Evolutionary conservation across 2,888 invertebrate species (phyloP), one percentile per base, ranked within the genome.

Genomic region (Lasioglossum figueresi): DNA sequence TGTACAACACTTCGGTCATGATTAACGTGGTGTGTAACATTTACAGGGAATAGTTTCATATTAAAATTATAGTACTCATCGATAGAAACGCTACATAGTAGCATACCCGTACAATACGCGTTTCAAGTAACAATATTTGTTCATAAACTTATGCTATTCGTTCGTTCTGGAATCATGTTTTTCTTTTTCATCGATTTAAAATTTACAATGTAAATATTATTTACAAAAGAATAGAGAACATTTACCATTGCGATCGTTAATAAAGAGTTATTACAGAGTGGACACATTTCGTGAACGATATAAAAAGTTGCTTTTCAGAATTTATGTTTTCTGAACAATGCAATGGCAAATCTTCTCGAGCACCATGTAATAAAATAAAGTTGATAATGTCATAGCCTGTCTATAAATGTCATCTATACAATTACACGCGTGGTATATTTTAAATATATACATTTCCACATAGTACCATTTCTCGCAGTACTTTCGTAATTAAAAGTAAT

Each of bases 81-180:
- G 31, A 85, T 87, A 88, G 79, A 88, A 87, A 88, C 59, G 91
- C 91, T 88, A 89, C 88, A 83, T 66, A 84, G 88, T 91, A 91
- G 89, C 91, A 86, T 78, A 87, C 83, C 85, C 83, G 88, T 85
- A 89, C 78, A 83, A 81, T 76, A 82, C 74, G 76, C 84, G 80
- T 83, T 86, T 66, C 68, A 83, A 78, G 75, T 81, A 68, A 76
- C 66, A 75, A 76, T 87, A 81, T 75, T 79, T 68, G n/a, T 76
- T 10, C 4, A 27, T 77, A 63, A 82, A 43, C 40, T 63, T 77
- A 74, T 19, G 45, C n/a, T 80, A 71, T 71, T 59, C 37, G 14
- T 72, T 82, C 45, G n/a, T 78, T 77, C 31, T 85, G 74, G 56
- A 81, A 76, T 75, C 43, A 40, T 56, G 56, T 12, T 70, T 63